phyloP scores from a whole-genome alignment of 2,888 invertebrate species.

The Acanthosepion pharaonis region DNA sequence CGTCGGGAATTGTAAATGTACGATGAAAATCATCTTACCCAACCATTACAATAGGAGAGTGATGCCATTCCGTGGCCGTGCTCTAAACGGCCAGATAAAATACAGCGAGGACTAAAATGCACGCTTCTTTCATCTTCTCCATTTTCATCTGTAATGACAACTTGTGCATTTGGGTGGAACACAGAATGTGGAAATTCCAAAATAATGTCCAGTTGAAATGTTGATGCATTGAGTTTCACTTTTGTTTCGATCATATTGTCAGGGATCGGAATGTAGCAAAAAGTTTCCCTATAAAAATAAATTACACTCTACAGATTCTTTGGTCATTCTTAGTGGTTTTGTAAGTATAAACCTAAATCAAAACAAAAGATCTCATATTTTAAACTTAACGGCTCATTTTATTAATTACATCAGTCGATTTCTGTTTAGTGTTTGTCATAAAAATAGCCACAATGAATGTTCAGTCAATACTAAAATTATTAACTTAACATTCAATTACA shows the following conservation, averaged over 20 bases:
- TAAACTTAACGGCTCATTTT: too few species aligned
- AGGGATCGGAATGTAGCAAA: neutral
- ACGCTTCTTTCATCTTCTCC: neutral
- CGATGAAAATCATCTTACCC: neutral
- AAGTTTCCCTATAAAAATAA: neutral
- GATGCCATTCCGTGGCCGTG: neutral
- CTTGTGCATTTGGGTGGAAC: neutral
- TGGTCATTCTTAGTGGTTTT: too few species aligned
- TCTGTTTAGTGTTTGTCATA: too few species aligned
- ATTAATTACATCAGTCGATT: too few species aligned
- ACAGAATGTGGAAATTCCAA: neutral
- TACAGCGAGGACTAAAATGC: neutral
- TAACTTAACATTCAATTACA: too few species aligned
- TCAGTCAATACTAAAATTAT: too few species aligned
- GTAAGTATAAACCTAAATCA: too few species aligned
- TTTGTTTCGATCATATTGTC: neutral
- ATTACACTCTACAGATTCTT: neutral
- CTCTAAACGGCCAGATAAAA: neutral
- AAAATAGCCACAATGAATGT: too few species aligned
- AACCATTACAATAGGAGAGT: neutral
- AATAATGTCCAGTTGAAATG: neutral
- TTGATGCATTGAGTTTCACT: neutral
- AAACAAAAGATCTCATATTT: too few species aligned
- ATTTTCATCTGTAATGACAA: neutral
- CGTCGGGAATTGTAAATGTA: neutral